A percentile compares a stretch with the other conserved stretches of the same genome.
Conservation (phyloP, 2,888 invertebrate genomes). For the Polylopha cassiicola region DNA sequence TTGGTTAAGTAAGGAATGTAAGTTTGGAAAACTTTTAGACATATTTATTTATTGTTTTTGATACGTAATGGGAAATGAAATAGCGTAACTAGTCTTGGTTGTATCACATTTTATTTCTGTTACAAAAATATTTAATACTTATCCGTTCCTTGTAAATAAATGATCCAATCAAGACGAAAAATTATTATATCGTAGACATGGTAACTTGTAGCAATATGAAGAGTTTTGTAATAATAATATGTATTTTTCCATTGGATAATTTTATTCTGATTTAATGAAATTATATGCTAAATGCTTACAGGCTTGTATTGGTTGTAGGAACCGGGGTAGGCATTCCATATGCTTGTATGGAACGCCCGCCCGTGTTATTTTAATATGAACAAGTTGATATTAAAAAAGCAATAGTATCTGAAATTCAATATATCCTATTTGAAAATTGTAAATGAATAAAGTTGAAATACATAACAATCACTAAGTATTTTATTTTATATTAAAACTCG, state of each 20-base stretch:
- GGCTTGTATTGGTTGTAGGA: conserved; percentile 22
- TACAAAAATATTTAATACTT: neutral
- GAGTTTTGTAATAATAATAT: conserved; percentile 9
- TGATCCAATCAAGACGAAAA: conserved; percentile 3
- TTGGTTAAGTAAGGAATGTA: too few species aligned
- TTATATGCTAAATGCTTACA: conserved; percentile 14
- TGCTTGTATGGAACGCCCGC: too few species aligned
- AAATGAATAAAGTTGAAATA: conserved; percentile 21
- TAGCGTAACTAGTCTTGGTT: conserved; percentile 5
- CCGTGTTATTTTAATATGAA: conserved; percentile 18
- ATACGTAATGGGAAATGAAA: conserved; percentile 21
- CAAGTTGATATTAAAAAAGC: conserved; percentile 21
- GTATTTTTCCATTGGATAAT: conserved; percentile 19
- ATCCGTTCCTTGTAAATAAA: neutral
- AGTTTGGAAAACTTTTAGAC: conserved; percentile 20
- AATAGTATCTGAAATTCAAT: conserved; percentile 20
- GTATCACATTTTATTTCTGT: neutral
- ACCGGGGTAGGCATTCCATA: too few species aligned
- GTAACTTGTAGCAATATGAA: conserved; percentile 13
- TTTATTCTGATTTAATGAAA: conserved; percentile 9
- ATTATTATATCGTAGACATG: conserved; percentile 10
- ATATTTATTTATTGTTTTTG: conserved; percentile 29
- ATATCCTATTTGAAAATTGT: conserved; percentile 20
- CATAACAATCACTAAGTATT: neutral
- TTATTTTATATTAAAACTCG: neutral